Conservation (phyloP, 1,140 invertebrate genomes). For the Panulirus ornatus region DNA sequence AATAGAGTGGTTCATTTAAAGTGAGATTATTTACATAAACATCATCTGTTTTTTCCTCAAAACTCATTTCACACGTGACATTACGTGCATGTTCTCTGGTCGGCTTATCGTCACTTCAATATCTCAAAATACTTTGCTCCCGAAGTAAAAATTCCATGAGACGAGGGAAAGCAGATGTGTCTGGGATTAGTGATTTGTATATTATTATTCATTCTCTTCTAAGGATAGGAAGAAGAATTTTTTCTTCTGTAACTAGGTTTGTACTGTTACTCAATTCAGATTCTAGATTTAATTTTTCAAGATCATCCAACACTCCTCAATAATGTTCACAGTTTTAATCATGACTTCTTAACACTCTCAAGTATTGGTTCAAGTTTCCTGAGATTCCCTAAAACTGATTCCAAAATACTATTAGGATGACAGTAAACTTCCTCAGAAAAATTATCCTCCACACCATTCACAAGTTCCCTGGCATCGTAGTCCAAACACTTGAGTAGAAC, state of each 20-base stretch:
- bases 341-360: neutral
- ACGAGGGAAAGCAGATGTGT: neutral
- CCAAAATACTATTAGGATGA: neutral
- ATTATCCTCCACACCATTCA: neutral
- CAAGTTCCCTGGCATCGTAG: neutral
- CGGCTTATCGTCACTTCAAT: constrained; percentile 9
- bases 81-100: neutral
- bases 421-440: neutral
- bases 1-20: neutral
- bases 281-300: constrained; percentile 5
- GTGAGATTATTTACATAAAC: constrained; percentile 5
- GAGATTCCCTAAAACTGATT: constrained; percentile 3
- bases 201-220: neutral
- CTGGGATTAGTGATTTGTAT: neutral
- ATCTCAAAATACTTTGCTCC: constrained; percentile 3
- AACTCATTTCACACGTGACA: neutral
- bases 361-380: neutral
- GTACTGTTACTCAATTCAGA: constrained; percentile 9
- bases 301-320: neutral
- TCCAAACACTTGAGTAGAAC: neutral
- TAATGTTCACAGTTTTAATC: constrained; percentile 5
- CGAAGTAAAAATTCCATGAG: neutral
- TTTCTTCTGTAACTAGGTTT: constrained; percentile 4
- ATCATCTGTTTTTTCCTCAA: constrained; percentile 2
- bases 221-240: neutral